Percentiles rank a stretch among this genome's conserved stretches.
phyloP scores from a whole-genome alignment of 2,113 vertebrate genomes.

The Campylomormyrus tamandua region DNA sequence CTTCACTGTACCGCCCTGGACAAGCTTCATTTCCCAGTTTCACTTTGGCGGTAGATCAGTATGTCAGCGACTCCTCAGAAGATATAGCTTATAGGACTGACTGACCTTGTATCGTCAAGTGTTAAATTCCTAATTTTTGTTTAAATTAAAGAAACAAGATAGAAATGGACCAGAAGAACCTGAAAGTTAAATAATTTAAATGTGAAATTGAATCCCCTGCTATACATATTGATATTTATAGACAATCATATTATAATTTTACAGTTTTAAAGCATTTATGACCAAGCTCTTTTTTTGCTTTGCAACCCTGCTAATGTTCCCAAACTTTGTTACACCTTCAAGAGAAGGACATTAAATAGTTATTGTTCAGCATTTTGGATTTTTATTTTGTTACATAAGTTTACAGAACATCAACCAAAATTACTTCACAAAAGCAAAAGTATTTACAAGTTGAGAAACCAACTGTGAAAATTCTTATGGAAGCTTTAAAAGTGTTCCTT shows the following conservation, averaged over 20 bases:
- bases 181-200: not conserved
- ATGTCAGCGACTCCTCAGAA: not conserved
- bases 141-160: not conserved
- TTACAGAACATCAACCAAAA: conserved; percentile 66
- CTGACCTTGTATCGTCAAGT: not conserved
- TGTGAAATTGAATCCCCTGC: not conserved
- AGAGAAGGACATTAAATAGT: not conserved
- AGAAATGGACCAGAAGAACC: not conserved
- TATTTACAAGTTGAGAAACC: conserved; percentile 85
- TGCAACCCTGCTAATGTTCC: not conserved
- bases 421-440: conserved; percentile 72
- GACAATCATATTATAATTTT: not conserved
- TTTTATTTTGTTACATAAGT: conserved; percentile 57
- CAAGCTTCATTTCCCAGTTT: not conserved
- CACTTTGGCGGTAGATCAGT: not conserved
- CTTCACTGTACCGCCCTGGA: not conserved
- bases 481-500: conserved; percentile 67
- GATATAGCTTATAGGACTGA: not conserved
- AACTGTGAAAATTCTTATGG: conserved; percentile 60
- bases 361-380: not conserved
- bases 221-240: not conserved
- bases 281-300: not conserved
- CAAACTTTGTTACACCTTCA: not conserved
- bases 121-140: not conserved
- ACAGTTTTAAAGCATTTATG: not conserved